These are phyloP conservation scores for Muscina levida DNA, from an alignment of 2,888 invertebrate species.

Conservation along the genomic window DNA sequence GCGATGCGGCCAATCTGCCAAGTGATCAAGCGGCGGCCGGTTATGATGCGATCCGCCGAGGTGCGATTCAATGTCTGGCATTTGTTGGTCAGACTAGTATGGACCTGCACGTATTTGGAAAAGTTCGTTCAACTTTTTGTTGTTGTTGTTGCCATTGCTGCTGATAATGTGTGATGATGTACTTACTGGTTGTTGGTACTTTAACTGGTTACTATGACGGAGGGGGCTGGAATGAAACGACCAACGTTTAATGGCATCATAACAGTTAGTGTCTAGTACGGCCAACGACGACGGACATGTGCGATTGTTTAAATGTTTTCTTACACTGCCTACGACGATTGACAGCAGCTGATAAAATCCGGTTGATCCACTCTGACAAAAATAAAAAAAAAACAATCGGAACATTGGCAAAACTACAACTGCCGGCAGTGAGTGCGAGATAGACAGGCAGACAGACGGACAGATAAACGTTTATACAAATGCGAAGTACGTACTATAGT, in stretches of 20 bases:
- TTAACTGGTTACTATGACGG: constrained; percentile 30
- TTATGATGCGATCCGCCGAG: constrained; percentile 15
- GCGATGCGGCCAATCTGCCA: not conserved
- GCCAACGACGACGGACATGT: not conserved
- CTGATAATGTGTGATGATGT: constrained; percentile 1
- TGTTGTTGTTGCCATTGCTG: constrained; percentile 2
- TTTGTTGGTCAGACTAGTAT: constrained; percentile 5
- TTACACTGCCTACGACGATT: constrained; percentile 51
- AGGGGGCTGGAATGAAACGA: not conserved
- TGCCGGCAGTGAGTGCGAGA: too few species aligned
- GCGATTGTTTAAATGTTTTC: constrained; percentile 28
- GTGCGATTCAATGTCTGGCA: constrained; percentile 2
- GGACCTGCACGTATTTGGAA: constrained; percentile 14
- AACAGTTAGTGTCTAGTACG: constrained; percentile 42
- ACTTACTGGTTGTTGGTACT: constrained; percentile 35
- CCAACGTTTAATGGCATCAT: constrained; percentile 44
- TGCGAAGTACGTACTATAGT: constrained; percentile 4
- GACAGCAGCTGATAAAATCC: constrained; percentile 58
- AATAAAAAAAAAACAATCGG: constrained; percentile 10
- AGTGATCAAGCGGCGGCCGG: constrained; percentile 16
- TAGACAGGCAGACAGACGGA: constrained; percentile 39
- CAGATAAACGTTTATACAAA: constrained; percentile 28
- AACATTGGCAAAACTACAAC: not conserved
- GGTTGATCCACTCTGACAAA: constrained; percentile 52
- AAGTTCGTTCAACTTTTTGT: constrained; percentile 58